Evolutionary conservation across 2,888 invertebrate genomes (phyloP).

Genomic region (Megastigmus dorsalis): DNA sequence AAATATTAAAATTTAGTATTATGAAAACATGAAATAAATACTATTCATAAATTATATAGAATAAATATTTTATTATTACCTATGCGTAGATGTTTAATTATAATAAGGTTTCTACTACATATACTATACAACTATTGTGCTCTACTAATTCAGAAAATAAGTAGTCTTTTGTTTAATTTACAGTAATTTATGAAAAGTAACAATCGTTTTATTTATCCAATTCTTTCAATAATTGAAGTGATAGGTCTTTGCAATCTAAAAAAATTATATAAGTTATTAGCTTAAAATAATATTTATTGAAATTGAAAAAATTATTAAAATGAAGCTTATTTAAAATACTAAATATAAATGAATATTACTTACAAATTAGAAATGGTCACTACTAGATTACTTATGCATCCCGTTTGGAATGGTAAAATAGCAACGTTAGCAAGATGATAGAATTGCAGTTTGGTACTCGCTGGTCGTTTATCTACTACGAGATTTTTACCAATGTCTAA

Average conservation of each 20-base stretch:
- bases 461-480: not conserved
- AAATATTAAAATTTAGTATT: too few species aligned
- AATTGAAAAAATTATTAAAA: not conserved
- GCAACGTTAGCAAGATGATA: not conserved
- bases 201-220: not conserved
- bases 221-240: not conserved
- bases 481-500: conserved; percentile 27
- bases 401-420: conserved; percentile 19
- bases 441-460: not conserved
- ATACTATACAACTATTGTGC: too few species aligned
- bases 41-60: too few species aligned
- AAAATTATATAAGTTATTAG: not conserved
- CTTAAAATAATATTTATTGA: not conserved
- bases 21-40: too few species aligned
- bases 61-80: too few species aligned
- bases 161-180: too few species aligned
- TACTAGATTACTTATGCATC: not conserved
- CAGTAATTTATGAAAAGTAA: too few species aligned
- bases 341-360: too few species aligned
- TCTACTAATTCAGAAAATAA: too few species aligned
- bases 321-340: not conserved
- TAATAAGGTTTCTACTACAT: too few species aligned
- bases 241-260: not conserved
- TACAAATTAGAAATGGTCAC: not conserved
- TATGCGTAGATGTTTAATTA: too few species aligned